A percentile compares a stretch with the other conserved stretches of the same genome.
Conservation (phyloP, 2,888 invertebrate species). For the Cerastis leucographa region DNA sequence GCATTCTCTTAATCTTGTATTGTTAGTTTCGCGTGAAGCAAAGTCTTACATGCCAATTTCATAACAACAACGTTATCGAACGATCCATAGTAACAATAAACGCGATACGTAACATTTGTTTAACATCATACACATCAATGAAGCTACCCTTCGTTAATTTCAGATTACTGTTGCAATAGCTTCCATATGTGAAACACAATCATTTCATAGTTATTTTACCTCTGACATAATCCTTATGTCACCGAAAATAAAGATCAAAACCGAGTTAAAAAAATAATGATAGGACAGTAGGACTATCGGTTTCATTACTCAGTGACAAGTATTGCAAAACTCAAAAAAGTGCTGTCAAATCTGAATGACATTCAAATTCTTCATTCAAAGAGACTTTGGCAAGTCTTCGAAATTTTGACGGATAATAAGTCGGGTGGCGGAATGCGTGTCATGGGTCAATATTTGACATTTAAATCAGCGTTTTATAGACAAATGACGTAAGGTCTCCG, state of each 20-base stretch:
- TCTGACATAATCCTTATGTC: background rate
- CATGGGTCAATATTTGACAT: slow-evolving; percentile 89
- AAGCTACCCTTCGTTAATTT: slow-evolving; percentile 59
- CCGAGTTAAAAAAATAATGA: background rate
- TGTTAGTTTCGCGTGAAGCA: slow-evolving; percentile 29
- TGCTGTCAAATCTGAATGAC: slow-evolving; percentile 53
- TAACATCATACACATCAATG: slow-evolving; percentile 50
- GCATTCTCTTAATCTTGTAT: slow-evolving; percentile 23
- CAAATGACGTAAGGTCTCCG: slow-evolving; percentile 77
- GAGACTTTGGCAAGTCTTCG: slow-evolving; percentile 24
- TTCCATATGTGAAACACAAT: slow-evolving; percentile 45
- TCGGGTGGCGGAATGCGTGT: slow-evolving; percentile 81
- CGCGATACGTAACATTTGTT: slow-evolving; percentile 58
- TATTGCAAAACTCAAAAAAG: slow-evolving; percentile 41
- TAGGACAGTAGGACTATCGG: background rate
- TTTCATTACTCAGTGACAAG: slow-evolving; percentile 25
- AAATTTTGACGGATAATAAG: slow-evolving; percentile 63
- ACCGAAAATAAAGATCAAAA: background rate
- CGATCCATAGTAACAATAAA: slow-evolving; percentile 40
- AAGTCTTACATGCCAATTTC: slow-evolving; percentile 46
- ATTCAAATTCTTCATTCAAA: slow-evolving; percentile 49
- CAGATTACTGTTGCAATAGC: slow-evolving; percentile 53
- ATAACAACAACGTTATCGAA: slow-evolving; percentile 50
- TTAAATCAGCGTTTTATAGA: slow-evolving; percentile 77
- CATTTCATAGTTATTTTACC: background rate